Evolutionary conservation across 2,113 vertebrate genomes (phyloP), one percentile per base, ranked within the genome.

Genomic region (Colinus virginianus): DNA sequence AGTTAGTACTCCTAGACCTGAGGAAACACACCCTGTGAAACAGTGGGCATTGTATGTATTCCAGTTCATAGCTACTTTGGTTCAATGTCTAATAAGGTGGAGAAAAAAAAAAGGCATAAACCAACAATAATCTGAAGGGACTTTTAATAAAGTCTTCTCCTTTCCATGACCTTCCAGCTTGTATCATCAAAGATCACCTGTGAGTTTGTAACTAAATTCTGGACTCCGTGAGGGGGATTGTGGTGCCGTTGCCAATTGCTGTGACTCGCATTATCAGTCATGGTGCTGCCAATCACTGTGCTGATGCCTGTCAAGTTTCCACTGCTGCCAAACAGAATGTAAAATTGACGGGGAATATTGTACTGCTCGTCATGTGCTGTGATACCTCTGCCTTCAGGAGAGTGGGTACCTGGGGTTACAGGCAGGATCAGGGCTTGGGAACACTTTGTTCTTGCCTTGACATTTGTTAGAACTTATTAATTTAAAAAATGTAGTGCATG

Each of bases 341-440:
- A 96, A 96, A 97, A 96, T 95, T 97, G 96, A 96, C 97, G 97
- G 93, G 95, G 83, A 96, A 88, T 93, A 88, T 90, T 92, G 74
- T 90, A 43, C 72, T 0, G 43, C 93, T 88, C 85, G 59, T 92
- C 89, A 95, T 90, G 82, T 78, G 36, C 95, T 92, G 74, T 38
- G 94, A 80, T 92, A 96, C 94, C 91, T 97, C 90, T 95, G 88
- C 92, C 93, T 91, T 80, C 88, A 90, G 93, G 90, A 88, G 90
- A 92, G 95, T 56, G 59, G 94, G 96, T 94, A 96, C 97, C 96
- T 97, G 91, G 93, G 94, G 95, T 97, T 96, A 53, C 85, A 95
- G 94, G 82, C 82, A 94, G 80, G 79, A 95, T 90, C 67, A 78
- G 89, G 77, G 95, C 93, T 94, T 8, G 11, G 94, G 88, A 95